A percentile compares a stretch with the other conserved stretches of the same genome.
These are phyloP conservation scores for Drosophila formosana DNA, from an alignment of 2,888 invertebrate genomes.

Conservation along the genomic window DNA sequence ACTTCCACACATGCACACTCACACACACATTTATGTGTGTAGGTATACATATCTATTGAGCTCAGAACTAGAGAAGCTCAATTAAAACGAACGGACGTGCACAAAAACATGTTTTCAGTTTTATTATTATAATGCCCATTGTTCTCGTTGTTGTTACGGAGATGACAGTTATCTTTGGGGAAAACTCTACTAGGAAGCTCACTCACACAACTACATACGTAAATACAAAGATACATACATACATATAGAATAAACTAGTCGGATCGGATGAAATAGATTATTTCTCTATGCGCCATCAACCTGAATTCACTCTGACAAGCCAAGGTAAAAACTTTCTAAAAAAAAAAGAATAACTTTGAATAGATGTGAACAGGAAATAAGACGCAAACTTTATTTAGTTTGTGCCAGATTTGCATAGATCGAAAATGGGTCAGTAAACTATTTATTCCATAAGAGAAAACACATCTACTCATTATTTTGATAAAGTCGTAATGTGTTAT, in stretches of 20 bases:
- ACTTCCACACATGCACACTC: conserved; percentile 20
- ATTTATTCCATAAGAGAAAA: neutral
- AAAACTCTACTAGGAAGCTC: conserved; percentile 38
- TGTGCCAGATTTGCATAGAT: neutral
- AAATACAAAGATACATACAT: neutral
- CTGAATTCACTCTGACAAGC: conserved; percentile 16
- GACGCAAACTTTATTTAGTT: neutral
- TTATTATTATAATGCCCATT: conserved; percentile 26
- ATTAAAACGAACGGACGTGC: conserved; percentile 60
- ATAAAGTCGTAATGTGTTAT: too few species aligned
- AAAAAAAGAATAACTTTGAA: conserved; percentile 19
- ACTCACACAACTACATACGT: conserved; percentile 19
- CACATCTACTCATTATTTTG: neutral
- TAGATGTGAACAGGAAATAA: conserved; percentile 33
- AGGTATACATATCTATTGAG: neutral
- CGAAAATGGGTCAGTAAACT: conserved; percentile 3
- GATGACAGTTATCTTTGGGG: conserved; percentile 55
- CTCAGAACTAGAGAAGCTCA: conserved; percentile 44
- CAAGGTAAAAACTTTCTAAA: conserved; percentile 48
- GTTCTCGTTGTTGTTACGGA: conserved; percentile 9
- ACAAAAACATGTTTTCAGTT: conserved; percentile 60
- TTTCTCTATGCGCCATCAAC: conserved; percentile 39
- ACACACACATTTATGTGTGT: conserved; percentile 5
- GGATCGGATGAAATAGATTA: conserved; percentile 33
- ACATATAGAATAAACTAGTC: neutral